Evolutionary conservation across 1,140 invertebrate species (phyloP), one percentile per base, ranked within the genome.

Genomic region (Ips nitidus): DNA sequence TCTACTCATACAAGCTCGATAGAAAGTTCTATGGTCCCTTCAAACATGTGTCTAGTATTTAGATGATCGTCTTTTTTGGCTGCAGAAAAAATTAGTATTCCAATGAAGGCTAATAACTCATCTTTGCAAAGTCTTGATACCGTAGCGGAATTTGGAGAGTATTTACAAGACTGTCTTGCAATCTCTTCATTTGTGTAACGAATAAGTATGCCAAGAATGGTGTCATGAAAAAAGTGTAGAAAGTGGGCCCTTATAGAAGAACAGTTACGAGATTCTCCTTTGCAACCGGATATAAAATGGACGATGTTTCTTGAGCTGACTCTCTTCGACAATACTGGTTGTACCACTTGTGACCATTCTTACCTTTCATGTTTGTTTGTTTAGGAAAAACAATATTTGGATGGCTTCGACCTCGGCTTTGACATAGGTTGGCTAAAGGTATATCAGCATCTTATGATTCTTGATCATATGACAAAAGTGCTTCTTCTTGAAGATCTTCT

Each of bases 1-100:
- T 52, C 66, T 43, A 41, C 70, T 75, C 79, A 81, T 81, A n/a
- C 65, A 74, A 42, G 75, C 70, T 42, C 69, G 59, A 69, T 76
- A 80, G 39, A 69, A 47, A 50, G 52, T 36, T 8, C 76, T 75
- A 71, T 61, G 50, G 65, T 63, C 38, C 64, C 41, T 52, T 76
- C 72, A 72, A 77, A 78, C 71, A 77, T 71, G 56, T 57, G 39
- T 74, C 72, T 40, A 53, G 59, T 43, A 78, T 52, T 63, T 52
- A 63, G 63, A 70, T 77, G 76, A 55, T 77, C 74, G 70, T 74
- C 70, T 73, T 76, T 77, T 55, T 69, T 53, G 5, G 62, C 75
- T 59, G 72, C 76, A 8, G 74, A 69, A 40, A 76, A 41, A 56
- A 74, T 66, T 8, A 76, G 61, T 42, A 76, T 53, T 66, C 77